Conservation (phyloP, 1,140 invertebrate genomes). For the Acarapis woodi region DNA sequence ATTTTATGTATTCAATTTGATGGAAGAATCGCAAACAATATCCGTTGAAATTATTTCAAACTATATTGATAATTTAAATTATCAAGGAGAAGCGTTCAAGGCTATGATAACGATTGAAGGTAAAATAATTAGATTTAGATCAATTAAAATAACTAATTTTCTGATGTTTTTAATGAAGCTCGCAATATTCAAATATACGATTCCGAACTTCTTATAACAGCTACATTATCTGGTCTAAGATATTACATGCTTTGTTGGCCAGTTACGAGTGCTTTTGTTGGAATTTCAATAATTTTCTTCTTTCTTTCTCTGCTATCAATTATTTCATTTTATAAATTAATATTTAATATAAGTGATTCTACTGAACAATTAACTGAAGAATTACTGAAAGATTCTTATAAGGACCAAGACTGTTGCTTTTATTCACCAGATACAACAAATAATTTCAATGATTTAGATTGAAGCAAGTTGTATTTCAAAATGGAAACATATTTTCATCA, state of each 20-base stretch:
- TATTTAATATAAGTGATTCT: slow-evolving; percentile 21
- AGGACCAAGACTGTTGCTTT: too few relatives aligned
- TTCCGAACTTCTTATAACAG: neutral
- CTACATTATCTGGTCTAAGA: neutral
- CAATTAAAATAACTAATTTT: neutral
- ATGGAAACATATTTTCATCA: too few relatives aligned
- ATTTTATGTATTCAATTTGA: neutral
- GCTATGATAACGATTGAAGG: slow-evolving; percentile 4
- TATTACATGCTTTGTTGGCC: slow-evolving; percentile 5
- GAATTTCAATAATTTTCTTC: neutral
- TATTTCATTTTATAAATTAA: slow-evolving; percentile 21
- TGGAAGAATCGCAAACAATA: slow-evolving; percentile 2
- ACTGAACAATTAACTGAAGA: too few relatives aligned
- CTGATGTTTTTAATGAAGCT: neutral
- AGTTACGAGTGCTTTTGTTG: slow-evolving; percentile 3
- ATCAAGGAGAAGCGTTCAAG: neutral
- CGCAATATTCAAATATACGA: slow-evolving; percentile 1
- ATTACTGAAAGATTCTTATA: too few relatives aligned
- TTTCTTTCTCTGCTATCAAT: slow-evolving; percentile 1
- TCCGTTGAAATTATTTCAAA: neutral
- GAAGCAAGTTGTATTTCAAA: too few relatives aligned
- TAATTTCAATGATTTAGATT: too few relatives aligned
- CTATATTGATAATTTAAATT: neutral
- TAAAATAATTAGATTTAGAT: neutral
- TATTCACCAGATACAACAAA: too few relatives aligned